Base-by-base conservation (phyloP, 2,797 vertebrate genomes). In the Eidolon dupreanum region DNA sequence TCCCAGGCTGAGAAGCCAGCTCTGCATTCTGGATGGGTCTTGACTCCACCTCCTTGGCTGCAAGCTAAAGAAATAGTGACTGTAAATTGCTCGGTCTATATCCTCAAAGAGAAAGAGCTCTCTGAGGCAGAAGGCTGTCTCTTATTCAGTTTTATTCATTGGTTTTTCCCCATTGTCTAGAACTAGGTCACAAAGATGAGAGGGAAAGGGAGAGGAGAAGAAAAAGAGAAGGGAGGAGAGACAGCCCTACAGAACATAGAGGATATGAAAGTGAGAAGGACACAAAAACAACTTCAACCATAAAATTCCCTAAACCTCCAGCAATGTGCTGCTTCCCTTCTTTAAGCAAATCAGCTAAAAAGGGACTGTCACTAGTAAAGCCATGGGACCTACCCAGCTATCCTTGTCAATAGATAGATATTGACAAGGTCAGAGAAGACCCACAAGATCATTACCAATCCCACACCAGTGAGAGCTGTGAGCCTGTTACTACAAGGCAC, bases 51-150 rank as follows among this genome's bases (percentile, higher is more conserved):
- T 84, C 70, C 85, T 87, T 91, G 90, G 77, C 88, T 94, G 22
- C 31, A 59, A 81, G 65, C 63, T 97, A 94, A 97, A 89, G 88
- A 91, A 93, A 90, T 2, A 41, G 68, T 10, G 53, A 91, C 79
- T 59, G 86, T 79, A 93, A 90, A 92, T 15, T 82, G 73, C 57
- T 90, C 5, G 20, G 78, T 10, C 38, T 78, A 78, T 7, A 11
- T 36, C 88, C 90, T 97, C 84, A 75, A 87, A 96, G 84, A 65
- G 63, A 94, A 24, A 10, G 24, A 49, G 59, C 10, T 95, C 73
- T 94, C 78, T 89, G 46, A 91, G 94, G 51, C 75, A 55, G 78
- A 65, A 61, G 17, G 13, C 53, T 94, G 68, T 88, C 43, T 83
- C 79, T 95, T 86, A 70, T 33, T 91, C 24, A 55, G 20, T 91